Percentiles rank a stretch among this genome's conserved stretches.
These are phyloP conservation scores for Papilio demoleus DNA, from an alignment of 2,888 invertebrate genomes.

Conservation along the genomic window DNA sequence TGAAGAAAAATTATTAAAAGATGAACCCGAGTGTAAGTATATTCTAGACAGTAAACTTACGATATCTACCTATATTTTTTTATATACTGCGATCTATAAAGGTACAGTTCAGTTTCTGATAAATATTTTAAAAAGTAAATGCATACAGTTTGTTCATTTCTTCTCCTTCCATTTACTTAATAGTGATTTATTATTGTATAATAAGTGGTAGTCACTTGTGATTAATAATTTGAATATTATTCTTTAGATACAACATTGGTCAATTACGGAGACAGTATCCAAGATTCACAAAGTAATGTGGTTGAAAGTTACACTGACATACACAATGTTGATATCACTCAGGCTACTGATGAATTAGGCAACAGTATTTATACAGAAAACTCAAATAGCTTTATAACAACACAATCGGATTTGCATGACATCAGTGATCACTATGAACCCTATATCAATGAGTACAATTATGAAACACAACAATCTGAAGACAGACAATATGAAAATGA, in stretches of 20 bases:
- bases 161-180: too few relatives aligned
- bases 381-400: constrained; percentile 62
- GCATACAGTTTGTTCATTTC: too few relatives aligned
- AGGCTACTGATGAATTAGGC: constrained; percentile 73
- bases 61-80: background rate
- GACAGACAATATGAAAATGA: constrained; percentile 52
- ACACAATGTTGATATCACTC: constrained; percentile 67
- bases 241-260: constrained; percentile 73
- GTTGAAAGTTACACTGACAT: constrained; percentile 69
- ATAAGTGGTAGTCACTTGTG: background rate
- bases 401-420: constrained; percentile 66
- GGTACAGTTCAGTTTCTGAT: too few relatives aligned
- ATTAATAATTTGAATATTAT: background rate
- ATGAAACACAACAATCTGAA: constrained; percentile 62
- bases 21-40: constrained; percentile 76
- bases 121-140: too few relatives aligned
- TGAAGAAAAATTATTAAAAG: constrained; percentile 78
- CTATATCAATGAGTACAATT: constrained; percentile 72
- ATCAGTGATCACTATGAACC: constrained; percentile 69
- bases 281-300: constrained; percentile 62
- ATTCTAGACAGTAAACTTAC: constrained; percentile 3
- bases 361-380: constrained; percentile 70
- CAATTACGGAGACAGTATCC: constrained; percentile 70
- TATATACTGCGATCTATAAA: too few relatives aligned
- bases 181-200: too few relatives aligned